Evolutionary conservation across 2,888 invertebrate species (phyloP), one percentile per base, ranked within the genome.

Genomic region (Octodonta nipae): DNA sequence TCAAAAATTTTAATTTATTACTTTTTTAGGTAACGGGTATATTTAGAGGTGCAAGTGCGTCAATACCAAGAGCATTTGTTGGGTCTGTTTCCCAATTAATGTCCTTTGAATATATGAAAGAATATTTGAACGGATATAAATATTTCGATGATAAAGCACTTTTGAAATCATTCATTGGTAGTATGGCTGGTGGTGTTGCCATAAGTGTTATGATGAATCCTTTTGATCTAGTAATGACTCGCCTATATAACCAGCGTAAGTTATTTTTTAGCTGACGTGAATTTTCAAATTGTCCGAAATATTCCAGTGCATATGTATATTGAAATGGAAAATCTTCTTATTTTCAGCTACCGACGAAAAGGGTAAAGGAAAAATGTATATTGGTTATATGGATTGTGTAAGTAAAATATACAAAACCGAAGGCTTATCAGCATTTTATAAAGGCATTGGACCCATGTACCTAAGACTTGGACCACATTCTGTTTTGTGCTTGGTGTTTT

Each of bases 381-480:
- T 61, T 3, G 79, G 79, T 28, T 68, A 86, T 8, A 40, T 73
- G 2, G 86, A 89, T 58, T 87, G 87, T 50, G 67, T 83, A 15
- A 45, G 63, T 2, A 87, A 88, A 63, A 84, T 83, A 37, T 75
- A 75, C 46, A 68, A 61, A 51, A 73, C 70, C 2, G 89, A 89
- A 67, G 87, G 89, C 0, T 32, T 83, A 1, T 59, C 66, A 29
- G 88, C 89, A 0, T 73, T 92, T 48, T 93, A 89, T 62, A 93
- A 93, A 64, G 93, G 89, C 3, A 74, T 87, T 40, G 78, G 80
- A 27, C 86, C 91, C 0, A 84, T 83, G 50, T 89, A 89, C 63
- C 61, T 91, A 34, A 67, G 93, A 38, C 70, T 91, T 24, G 92
- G 88, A 0, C 93, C 93, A 0, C 92, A 93, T 55, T 85, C 88